Conservation (phyloP, 2,113 vertebrate genomes). For the Hippocampus comes region DNA sequence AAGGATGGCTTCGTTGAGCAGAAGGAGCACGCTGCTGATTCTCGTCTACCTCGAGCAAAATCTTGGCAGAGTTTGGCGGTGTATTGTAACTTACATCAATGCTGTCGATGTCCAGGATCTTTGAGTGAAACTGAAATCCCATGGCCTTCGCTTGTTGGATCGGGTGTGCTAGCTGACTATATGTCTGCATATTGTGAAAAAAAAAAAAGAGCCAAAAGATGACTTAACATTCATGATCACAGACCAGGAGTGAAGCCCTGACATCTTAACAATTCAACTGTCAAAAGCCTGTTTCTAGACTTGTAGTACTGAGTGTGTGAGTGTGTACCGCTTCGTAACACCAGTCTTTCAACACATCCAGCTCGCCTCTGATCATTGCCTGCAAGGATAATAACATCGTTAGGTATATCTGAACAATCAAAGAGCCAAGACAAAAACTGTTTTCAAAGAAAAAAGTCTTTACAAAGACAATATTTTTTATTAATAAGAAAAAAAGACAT, state of each 20-base stretch:
- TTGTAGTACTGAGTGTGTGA: not conserved
- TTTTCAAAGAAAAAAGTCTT: not conserved
- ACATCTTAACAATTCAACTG: not conserved
- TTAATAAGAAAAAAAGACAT: not conserved
- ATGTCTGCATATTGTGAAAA: constrained; percentile 75
- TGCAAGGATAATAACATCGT: constrained; percentile 40
- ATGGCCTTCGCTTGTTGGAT: constrained; percentile 88
- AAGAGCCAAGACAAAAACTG: not conserved
- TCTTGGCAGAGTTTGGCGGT: not conserved
- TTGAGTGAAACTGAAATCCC: constrained; percentile 90
- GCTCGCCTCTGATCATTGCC: constrained; percentile 92
- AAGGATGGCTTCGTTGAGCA: not conserved
- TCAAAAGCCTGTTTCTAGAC: not conserved
- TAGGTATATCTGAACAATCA: not conserved
- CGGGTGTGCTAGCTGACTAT: constrained; percentile 90
- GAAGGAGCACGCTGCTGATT: not conserved
- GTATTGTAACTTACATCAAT: constrained; percentile 81
- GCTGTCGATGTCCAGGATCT: constrained; percentile 90
- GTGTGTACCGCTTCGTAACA: constrained; percentile 91
- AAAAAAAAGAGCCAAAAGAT: not conserved
- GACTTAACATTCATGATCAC: not conserved
- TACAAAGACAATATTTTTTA: not conserved
- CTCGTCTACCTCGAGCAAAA: not conserved
- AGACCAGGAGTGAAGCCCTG: not conserved
- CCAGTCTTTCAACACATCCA: constrained; percentile 97